phyloP scores from a whole-genome alignment of 2,888 invertebrate genomes.

The Barypeithes pellucidus region DNA sequence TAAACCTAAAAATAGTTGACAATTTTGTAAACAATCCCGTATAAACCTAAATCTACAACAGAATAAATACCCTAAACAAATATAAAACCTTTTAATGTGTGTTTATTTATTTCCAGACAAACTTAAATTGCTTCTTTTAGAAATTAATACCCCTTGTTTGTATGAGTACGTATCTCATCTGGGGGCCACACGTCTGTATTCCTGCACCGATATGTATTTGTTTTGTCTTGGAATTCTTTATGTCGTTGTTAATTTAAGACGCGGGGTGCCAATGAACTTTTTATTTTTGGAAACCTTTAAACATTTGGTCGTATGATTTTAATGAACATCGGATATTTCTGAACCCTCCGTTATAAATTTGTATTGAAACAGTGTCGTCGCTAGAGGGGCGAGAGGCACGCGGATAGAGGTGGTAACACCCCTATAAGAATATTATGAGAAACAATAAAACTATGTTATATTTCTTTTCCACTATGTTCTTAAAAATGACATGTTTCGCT shows the following conservation, averaged over 20 bases:
- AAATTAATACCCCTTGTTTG: constrained; percentile 38
- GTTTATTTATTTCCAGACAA: constrained; percentile 33
- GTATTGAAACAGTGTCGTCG: too few species aligned
- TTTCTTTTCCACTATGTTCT: too few species aligned
- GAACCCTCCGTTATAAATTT: not conserved
- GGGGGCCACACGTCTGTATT: constrained; percentile 35
- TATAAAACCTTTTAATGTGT: constrained; percentile 14
- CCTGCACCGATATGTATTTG: constrained; percentile 38
- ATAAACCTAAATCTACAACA: not conserved
- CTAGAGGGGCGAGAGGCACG: too few species aligned
- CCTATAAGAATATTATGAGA: too few species aligned
- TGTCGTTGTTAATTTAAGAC: constrained; percentile 35
- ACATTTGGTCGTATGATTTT: not conserved
- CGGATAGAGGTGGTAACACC: too few species aligned
- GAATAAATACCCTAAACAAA: constrained; percentile 1
- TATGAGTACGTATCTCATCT: constrained; percentile 27
- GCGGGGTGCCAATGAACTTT: constrained; percentile 40
- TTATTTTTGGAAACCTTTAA: constrained; percentile 9
- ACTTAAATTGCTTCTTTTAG: constrained; percentile 16
- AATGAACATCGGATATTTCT: too few species aligned
- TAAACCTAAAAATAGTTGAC: constrained; percentile 4
- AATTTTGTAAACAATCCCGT: constrained; percentile 8
- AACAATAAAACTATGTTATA: too few species aligned
- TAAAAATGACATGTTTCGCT: too few species aligned
- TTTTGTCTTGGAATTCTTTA: constrained; percentile 43